Conservation (phyloP, 2,888 invertebrate species). For the Sesia bembeciformis region DNA sequence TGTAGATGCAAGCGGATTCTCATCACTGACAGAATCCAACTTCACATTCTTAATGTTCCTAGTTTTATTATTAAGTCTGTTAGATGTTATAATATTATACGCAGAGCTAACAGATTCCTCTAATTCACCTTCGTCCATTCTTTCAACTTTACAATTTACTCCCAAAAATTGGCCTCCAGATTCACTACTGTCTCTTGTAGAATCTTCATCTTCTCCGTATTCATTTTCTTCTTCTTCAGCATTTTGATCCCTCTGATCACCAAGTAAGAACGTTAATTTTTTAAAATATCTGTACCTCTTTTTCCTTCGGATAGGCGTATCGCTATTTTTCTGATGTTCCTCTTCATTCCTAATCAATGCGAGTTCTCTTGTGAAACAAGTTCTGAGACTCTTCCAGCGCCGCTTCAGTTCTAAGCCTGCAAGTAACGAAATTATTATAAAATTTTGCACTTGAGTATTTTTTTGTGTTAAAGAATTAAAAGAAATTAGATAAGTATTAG, state of each 20-base stretch:
- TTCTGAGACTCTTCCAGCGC: constrained; percentile 44
- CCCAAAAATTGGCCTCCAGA: neutral
- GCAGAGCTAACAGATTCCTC: neutral
- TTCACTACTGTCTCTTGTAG: neutral
- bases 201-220: constrained; percentile 8
- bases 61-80: neutral
- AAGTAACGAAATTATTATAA: neutral
- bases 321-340: constrained; percentile 14
- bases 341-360: constrained; percentile 15
- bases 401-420: neutral
- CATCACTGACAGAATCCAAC: neutral
- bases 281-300: constrained; percentile 39
- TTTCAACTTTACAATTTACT: neutral
- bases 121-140: neutral
- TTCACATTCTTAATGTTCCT: neutral
- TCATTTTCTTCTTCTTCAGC: constrained; percentile 8
- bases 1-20: neutral
- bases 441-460: too few relatives aligned
- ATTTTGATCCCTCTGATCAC: constrained; percentile 6
- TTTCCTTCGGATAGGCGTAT: constrained; percentile 17
- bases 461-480: too few relatives aligned
- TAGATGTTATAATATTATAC: neutral
- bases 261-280: constrained; percentile 26
- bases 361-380: constrained; percentile 39
- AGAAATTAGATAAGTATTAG: too few relatives aligned